Conservation (phyloP, 2,888 invertebrate genomes). For the Eurytoma adleriae region DNA sequence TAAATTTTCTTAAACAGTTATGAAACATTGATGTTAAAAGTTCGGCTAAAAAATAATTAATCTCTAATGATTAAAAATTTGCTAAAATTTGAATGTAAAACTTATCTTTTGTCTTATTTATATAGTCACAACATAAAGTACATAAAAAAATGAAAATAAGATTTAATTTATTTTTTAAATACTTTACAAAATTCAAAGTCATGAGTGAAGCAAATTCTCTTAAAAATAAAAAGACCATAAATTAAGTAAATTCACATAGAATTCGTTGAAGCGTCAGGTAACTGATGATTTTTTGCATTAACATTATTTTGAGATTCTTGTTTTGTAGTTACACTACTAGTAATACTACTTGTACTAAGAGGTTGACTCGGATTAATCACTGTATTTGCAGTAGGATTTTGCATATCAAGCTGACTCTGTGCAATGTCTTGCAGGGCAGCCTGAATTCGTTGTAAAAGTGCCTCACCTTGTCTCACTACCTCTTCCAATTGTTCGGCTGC, state of each 20-base stretch:
- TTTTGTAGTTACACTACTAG: conserved; percentile 60
- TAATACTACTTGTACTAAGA: conserved; percentile 59
- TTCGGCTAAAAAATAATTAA: no score
- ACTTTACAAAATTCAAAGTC: no score
- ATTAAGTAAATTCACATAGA: conserved; percentile 60
- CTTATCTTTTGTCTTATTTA: no score
- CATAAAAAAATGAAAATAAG: no score
- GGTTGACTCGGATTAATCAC: conserved; percentile 69
- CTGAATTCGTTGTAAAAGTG: conserved; percentile 91
- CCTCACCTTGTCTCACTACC: conserved; percentile 91
- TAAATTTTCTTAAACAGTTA: not conserved
- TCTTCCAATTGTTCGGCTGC: conserved; percentile 91
- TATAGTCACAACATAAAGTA: no score
- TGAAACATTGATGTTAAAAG: not conserved
- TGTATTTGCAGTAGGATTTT: conserved; percentile 80
- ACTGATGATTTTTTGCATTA: conserved; percentile 64
- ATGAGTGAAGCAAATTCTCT: conserved; percentile 5
- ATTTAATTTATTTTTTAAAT: no score
- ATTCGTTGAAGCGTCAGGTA: conserved; percentile 68
- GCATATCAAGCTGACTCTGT: conserved; percentile 93
- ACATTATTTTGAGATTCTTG: conserved; percentile 66
- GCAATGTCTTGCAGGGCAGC: conserved; percentile 94
- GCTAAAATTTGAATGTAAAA: no score
- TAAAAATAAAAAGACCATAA: conserved; percentile 24
- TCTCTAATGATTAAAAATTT: no score